Base-by-base conservation (phyloP, 2,888 invertebrate genomes). In the Agrotis ipsilon region DNA sequence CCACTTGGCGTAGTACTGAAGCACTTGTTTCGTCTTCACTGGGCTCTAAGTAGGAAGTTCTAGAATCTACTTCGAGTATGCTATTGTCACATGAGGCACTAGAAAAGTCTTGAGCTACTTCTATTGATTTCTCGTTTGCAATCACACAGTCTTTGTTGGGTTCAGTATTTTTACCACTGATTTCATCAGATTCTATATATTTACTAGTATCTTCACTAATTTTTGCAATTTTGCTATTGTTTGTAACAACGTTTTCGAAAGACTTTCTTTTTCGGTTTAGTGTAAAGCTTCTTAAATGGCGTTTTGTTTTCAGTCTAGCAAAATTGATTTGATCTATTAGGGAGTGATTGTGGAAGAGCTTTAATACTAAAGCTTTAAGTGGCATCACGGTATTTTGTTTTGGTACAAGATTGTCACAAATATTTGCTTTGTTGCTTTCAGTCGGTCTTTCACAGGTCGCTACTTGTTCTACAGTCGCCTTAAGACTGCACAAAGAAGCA, bases 261-360 rank as follows among this genome's bases (percentile, higher is more conserved):
- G 72, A 78, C 19, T 81, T 79, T 59, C 78, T 78, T 65, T 79
- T 79, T 13, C 67, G 63, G 21, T 49, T 65, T 21, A 51, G 54
- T 64, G 32, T 32, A 21, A n/a, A 5, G 21, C 11, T 27, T 32
- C 21, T 43, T 7, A 24, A 57, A 49, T 72, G 68, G n/a, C 32
- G 18, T 64, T 80, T 72, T 13, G 70, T 65, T 66, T 51, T 72
- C 19, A 59, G 43, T 49, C 68, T 62, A 58, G 27, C 21, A 43
- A 39, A n/a, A 60, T 49, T 60, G 48, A 69, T 48, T 57, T 39
- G 43, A 43, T 82, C 58, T 24, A 72, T 18, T n/a, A 63, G 43
- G 18, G 62, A 32, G 45, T 58, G 9, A 46, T 64, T 61, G 61
- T 82, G 73, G 57, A 89, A 79, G n/a, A 81, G 61, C 24, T 83